These are phyloP conservation scores for Trichonephila clavipes DNA, from an alignment of 1,140 invertebrate species.

Conservation along the genomic window DNA sequence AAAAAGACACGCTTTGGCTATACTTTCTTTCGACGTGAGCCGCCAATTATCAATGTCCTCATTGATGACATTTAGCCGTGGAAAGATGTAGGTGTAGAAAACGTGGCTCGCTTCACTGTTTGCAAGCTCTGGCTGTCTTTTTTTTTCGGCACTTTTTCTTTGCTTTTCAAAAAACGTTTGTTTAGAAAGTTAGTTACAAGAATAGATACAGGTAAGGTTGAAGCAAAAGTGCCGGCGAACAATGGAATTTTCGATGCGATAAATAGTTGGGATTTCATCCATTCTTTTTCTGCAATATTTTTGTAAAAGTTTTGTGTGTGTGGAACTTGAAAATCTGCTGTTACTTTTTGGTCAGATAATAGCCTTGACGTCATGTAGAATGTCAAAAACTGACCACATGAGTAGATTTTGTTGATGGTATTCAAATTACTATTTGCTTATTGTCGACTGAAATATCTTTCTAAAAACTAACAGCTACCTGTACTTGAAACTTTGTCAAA, in stretches of 20 bases:
- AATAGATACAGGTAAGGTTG: background rate
- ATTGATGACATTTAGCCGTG: constrained; percentile 24
- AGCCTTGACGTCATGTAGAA: no score
- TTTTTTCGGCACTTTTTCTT: background rate
- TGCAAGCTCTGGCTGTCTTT: background rate
- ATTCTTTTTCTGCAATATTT: background rate
- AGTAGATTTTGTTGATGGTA: no score
- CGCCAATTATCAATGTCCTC: constrained; percentile 54
- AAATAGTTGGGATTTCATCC: no score
- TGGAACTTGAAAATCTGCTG: no score
- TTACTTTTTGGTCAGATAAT: no score
- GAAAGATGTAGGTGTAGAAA: constrained; percentile 19
- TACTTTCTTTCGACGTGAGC: constrained; percentile 41
- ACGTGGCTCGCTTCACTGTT: background rate
- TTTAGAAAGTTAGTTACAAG: background rate
- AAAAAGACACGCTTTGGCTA: background rate
- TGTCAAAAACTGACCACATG: no score
- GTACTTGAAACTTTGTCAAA: no score
- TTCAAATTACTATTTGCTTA: no score
- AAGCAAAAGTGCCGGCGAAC: background rate
- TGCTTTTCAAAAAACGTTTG: background rate
- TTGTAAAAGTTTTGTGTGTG: no score
- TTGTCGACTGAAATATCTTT: no score
- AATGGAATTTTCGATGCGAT: background rate
- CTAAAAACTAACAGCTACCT: no score